Conservation (phyloP, 30 jellyfish, hydroid and myxozoan species). For the Aurelia aurita region DNA sequence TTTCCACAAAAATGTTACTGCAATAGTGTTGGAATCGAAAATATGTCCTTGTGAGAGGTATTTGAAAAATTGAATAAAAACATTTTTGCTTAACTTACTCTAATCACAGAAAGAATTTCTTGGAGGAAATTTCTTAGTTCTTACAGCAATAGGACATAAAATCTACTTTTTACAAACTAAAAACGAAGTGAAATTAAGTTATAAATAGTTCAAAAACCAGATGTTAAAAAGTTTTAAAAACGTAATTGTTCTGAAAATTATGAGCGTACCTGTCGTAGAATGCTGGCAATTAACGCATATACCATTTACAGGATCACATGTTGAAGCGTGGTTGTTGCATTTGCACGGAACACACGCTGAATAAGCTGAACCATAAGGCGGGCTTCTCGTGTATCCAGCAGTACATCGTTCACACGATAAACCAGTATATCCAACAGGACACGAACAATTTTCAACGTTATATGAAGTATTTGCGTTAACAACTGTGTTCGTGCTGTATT, state of each 20-base stretch:
- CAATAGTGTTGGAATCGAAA: no score
- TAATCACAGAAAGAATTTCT: no score
- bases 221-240: not conserved
- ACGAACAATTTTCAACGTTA: conserved; percentile 86
- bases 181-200: no score
- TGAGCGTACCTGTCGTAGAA: conserved; percentile 74
- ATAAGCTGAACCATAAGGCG: conserved; percentile 65
- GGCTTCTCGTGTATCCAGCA: conserved; percentile 79
- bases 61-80: no score
- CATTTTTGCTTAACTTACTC: no score
- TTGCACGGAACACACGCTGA: conserved; percentile 81
- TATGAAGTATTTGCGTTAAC: conserved; percentile 33
- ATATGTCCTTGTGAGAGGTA: no score
- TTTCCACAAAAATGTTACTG: no score
- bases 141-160: no score
- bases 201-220: no score
- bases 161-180: no score
- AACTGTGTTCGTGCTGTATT: conserved; percentile 51
- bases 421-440: conserved; percentile 81
- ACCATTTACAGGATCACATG: conserved; percentile 84
- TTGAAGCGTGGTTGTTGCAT: conserved; percentile 75
- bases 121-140: no score
- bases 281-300: conserved; percentile 72
- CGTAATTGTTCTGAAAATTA: not conserved
- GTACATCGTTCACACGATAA: conserved; percentile 86